Evolutionary conservation across 2,888 invertebrate species (phyloP).

Genomic region (Xylota segnis): DNA sequence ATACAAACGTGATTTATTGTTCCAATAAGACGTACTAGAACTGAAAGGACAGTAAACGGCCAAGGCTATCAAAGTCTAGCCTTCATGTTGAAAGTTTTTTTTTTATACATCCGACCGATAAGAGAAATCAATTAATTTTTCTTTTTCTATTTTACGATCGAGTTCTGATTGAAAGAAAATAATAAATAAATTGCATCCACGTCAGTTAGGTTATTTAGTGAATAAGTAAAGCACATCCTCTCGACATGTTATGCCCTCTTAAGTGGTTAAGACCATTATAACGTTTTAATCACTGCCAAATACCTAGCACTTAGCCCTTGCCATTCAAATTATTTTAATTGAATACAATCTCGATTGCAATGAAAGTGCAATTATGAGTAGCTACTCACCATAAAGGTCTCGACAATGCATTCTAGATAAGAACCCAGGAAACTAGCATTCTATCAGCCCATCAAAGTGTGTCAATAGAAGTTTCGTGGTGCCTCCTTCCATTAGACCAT

Average conservation of each 20-base stretch:
- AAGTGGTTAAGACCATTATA: background rate
- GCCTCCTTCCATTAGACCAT: conserved; percentile 45
- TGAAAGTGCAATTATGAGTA: conserved; percentile 46
- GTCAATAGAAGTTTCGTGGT: background rate
- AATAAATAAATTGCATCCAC: background rate
- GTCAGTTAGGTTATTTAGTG: background rate
- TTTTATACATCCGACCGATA: background rate
- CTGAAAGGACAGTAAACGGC: background rate
- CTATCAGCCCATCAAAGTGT: conserved; percentile 25
- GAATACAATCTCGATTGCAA: conserved; percentile 13
- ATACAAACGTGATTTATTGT: background rate
- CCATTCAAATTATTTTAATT: background rate
- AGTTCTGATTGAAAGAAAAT: background rate
- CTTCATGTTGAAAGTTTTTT: background rate
- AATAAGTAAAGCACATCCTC: background rate
- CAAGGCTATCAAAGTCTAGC: background rate
- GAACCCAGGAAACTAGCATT: conserved; percentile 15
- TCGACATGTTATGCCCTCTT: background rate
- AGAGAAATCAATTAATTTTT: background rate
- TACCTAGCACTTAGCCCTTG: conserved; percentile 15
- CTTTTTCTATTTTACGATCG: background rate
- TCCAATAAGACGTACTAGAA: background rate
- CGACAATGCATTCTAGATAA: conserved; percentile 24
- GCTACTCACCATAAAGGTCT: background rate
- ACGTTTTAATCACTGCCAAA: background rate